phyloP scores from a whole-genome alignment of 2,113 vertebrate genomes.

The Chaenogobius annularis region DNA sequence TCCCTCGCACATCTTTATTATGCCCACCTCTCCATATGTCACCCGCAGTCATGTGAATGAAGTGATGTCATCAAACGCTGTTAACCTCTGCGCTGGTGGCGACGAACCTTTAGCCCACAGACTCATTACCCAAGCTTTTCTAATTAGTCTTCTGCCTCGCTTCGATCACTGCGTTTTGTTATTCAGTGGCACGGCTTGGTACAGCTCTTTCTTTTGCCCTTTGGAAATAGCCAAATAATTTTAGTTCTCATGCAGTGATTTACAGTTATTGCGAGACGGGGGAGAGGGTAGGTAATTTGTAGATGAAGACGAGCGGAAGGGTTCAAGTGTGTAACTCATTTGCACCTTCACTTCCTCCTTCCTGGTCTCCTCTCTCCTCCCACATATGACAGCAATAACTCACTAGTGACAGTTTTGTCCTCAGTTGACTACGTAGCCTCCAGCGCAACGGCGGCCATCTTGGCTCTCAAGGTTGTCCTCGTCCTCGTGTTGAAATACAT shows the following conservation, averaged over 20 bases:
- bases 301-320: conserved; percentile 59
- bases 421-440: conserved; percentile 41
- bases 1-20: conserved; percentile 20
- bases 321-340: conserved; percentile 66
- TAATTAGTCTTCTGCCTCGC: conserved; percentile 67
- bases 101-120: conserved; percentile 35
- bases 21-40: conserved; percentile 36
- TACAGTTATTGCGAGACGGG: conserved; percentile 65
- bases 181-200: conserved; percentile 37
- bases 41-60: conserved; percentile 39
- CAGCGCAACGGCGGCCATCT: conserved; percentile 11
- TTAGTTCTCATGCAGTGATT: conserved; percentile 64
- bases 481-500: not conserved
- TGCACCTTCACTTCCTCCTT: conserved; percentile 48
- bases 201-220: conserved; percentile 40
- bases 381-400: conserved; percentile 56
- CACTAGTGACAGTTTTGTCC: conserved; percentile 27
- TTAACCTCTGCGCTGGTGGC: conserved; percentile 62
- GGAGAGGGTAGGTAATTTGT: conserved; percentile 54
- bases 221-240: conserved; percentile 71
- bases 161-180: conserved; percentile 50
- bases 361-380: conserved; percentile 28
- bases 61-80: conserved; percentile 34
- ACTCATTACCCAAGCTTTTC: conserved; percentile 57
- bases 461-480: conserved; percentile 57